Evolutionary conservation across 2,797 vertebrate genomes (phyloP), one percentile per base, ranked within the genome.

Genomic region (Syngnathus acus): DNA sequence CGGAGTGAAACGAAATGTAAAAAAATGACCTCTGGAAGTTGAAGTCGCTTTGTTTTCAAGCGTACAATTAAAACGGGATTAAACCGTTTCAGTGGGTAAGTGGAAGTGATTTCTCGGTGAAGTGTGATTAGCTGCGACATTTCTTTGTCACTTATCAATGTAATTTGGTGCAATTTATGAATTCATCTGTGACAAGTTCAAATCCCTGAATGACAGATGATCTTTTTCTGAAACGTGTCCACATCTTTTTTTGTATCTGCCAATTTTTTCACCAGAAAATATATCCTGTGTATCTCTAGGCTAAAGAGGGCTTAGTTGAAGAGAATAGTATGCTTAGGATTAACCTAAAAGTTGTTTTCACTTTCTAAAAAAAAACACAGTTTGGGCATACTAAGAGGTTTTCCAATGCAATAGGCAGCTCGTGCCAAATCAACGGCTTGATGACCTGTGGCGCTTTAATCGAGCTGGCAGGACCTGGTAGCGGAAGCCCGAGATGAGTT

Each of bases 371-470:
- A n/a, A 66, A 21, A 65, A 68, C 40, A 39, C 32, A 47, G 38
- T 59, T 2, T 65, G 57, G 62, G 62, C 38, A 64, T 39, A 19
- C 26, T 43, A 50, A 58, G 70, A 67, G 50, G 54, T 68, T 65
- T 73, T 64, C 67, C 16, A 37, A 65, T 60, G 59, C 7, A 7
- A 67, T 57, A 60, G 3, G 37, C 61, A 65, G 72, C 68, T n/a
- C 13, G 48, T 78, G 80, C 82, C 82, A 87, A 77, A 67, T 62
- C 76, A 79, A 71, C 78, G 76, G 70, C 72, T 65, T 67, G 77
- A 79, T 76, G 82, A 80, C 83, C 85, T 68, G 61, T 66, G 70
- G 68, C 74, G 79, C 69, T 86, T 80, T 80, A 84, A 85, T 80
- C 72, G 81, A 68, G 77, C 74, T 78, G 78, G 82, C 73, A 77